These are phyloP conservation scores for Luperina testacea DNA, from an alignment of 2,888 invertebrate genomes.

Conservation along the genomic window DNA sequence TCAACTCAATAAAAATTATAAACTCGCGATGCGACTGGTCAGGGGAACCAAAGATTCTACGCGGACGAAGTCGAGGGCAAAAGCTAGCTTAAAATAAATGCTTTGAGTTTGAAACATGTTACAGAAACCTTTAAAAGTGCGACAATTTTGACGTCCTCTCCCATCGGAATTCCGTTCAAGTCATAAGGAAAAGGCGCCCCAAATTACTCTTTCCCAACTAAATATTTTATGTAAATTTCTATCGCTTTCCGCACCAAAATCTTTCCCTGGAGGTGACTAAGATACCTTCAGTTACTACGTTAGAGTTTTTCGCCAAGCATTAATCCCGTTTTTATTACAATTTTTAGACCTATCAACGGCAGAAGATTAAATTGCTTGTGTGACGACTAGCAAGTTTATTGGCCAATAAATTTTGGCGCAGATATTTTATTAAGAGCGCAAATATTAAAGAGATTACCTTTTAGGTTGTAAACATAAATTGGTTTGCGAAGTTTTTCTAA, in stretches of 20 bases:
- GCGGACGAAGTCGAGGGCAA: no score
- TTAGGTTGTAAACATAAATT: slow-evolving; percentile 77
- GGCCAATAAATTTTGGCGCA: slow-evolving; percentile 78
- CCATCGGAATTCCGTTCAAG: slow-evolving; percentile 54
- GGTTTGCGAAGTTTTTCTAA: slow-evolving; percentile 58
- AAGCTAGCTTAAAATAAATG: not conserved
- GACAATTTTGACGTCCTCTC: slow-evolving; percentile 33
- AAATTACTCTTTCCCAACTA: slow-evolving; percentile 62
- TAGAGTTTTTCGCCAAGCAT: slow-evolving; percentile 58
- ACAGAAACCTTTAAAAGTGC: slow-evolving; percentile 28
- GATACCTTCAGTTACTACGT: slow-evolving; percentile 43
- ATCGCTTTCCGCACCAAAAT: slow-evolving; percentile 65
- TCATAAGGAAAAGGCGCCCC: slow-evolving; percentile 59
- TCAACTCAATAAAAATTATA: no score
- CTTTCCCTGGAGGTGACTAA: slow-evolving; percentile 56
- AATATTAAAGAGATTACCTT: slow-evolving; percentile 79
- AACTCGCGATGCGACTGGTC: no score
- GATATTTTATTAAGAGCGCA: slow-evolving; percentile 84
- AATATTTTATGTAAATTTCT: slow-evolving; percentile 69
- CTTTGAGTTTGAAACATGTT: not conserved
- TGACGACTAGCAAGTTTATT: slow-evolving; percentile 84
- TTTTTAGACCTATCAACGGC: slow-evolving; percentile 73
- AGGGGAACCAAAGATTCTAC: no score
- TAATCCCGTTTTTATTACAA: slow-evolving; percentile 77
- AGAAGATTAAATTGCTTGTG: slow-evolving; percentile 85